These are phyloP conservation scores for Pecten maximus DNA, from an alignment of 2,888 invertebrate genomes.

Conservation along the genomic window DNA sequence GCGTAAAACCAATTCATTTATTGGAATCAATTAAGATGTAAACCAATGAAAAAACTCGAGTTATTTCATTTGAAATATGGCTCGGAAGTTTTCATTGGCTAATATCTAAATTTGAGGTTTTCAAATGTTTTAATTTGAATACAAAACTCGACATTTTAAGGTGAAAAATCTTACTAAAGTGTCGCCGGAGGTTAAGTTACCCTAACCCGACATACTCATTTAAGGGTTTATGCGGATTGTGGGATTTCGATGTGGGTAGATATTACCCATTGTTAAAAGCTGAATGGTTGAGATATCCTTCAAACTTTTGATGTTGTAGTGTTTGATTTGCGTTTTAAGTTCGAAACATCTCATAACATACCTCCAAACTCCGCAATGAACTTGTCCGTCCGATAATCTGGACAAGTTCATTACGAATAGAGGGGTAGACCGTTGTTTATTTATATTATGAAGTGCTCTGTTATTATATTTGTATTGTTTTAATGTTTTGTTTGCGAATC, in stretches of 20 bases:
- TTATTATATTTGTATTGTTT: constrained; percentile 14
- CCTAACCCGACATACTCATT: neutral
- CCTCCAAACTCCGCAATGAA: neutral
- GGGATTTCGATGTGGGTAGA: neutral
- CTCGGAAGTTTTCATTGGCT: neutral
- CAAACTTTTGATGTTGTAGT: constrained; percentile 25
- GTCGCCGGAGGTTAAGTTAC: neutral
- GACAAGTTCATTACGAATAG: neutral
- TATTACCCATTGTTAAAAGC: neutral
- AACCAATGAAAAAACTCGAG: neutral
- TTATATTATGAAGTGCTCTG: constrained; percentile 18
- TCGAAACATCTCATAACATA: neutral
- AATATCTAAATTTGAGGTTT: neutral
- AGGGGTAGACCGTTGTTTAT: neutral
- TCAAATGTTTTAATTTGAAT: neutral
- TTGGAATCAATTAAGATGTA: neutral
- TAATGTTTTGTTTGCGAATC: neutral
- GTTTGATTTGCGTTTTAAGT: constrained; percentile 18
- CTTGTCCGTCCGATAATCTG: neutral
- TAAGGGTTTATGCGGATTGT: neutral
- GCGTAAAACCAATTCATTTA: neutral
- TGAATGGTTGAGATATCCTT: constrained; percentile 21
- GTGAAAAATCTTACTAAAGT: neutral
- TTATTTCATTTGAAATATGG: neutral
- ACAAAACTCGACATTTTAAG: neutral